These are phyloP conservation scores for Ochropleura leucogaster DNA, from an alignment of 2,888 invertebrate species.

Conservation along the genomic window DNA sequence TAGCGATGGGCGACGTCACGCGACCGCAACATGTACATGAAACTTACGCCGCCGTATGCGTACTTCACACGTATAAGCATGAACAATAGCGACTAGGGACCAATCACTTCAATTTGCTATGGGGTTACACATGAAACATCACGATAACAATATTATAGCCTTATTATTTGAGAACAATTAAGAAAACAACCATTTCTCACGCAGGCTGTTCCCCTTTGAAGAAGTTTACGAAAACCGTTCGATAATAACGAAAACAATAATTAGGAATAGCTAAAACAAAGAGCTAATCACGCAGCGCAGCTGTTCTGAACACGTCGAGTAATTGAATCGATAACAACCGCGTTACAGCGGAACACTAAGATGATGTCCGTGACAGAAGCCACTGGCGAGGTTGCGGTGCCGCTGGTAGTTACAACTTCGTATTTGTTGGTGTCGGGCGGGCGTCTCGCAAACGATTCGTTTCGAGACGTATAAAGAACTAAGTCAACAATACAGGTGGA, in stretches of 20 bases:
- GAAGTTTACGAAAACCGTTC: constrained; percentile 10
- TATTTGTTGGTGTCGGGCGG: not conserved
- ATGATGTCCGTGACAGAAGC: constrained; percentile 2
- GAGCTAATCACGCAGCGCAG: constrained; percentile 11
- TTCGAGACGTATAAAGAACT: not conserved
- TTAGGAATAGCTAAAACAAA: constrained; percentile 4
- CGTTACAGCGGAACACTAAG: not conserved
- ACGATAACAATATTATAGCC: constrained; percentile 32
- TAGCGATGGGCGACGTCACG: constrained; percentile 47
- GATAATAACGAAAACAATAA: constrained; percentile 5
- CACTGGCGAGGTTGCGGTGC: constrained; percentile 14
- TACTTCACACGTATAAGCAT: constrained; percentile 9
- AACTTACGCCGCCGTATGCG: not conserved
- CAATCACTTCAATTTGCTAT: constrained; percentile 25
- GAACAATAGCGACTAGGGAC: constrained; percentile 2
- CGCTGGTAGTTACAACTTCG: constrained; percentile 2
- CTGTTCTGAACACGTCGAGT: constrained; percentile 1
- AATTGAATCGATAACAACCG: not conserved
- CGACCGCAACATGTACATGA: constrained; percentile 32
- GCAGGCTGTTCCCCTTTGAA: constrained; percentile 30
- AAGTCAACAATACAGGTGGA: too few relatives aligned
- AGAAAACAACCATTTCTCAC: constrained; percentile 33
- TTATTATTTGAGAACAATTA: constrained; percentile 34
- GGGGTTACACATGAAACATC: constrained; percentile 23
- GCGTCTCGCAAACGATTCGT: not conserved